Conservation (phyloP, 1,140 invertebrate species). For the Pseudobourletiella spinata region DNA sequence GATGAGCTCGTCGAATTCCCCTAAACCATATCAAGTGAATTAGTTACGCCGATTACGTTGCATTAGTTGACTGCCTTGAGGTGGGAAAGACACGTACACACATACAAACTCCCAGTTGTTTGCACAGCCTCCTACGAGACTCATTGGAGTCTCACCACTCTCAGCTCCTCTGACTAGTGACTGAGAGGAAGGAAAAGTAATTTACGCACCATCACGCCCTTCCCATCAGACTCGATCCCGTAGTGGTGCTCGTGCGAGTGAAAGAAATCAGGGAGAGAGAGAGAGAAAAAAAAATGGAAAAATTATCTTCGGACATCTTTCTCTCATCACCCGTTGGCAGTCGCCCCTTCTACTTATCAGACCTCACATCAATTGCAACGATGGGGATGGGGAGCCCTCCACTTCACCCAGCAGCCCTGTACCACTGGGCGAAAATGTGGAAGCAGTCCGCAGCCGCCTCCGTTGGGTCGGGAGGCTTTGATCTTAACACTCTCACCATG, state of each 20-base stretch:
- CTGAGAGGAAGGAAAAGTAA: no score
- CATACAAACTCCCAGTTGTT: no score
- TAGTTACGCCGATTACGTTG: no score
- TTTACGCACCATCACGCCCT: no score
- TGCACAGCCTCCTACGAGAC: no score
- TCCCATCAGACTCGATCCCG: background rate
- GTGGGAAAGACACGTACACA: no score
- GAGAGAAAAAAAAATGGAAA: constrained; percentile 17
- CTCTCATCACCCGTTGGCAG: background rate
- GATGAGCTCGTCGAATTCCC: no score
- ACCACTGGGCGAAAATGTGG: constrained; percentile 33
- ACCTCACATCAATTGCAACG: constrained; percentile 14
- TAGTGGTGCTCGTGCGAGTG: background rate
- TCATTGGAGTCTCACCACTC: no score
- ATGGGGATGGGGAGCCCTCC: constrained; percentile 3
- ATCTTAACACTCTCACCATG: background rate
- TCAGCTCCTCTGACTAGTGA: no score
- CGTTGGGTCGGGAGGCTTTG: background rate
- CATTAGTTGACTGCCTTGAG: no score
- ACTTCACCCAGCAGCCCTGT: constrained; percentile 22
- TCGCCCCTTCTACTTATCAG: constrained; percentile 21
- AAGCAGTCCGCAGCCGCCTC: background rate
- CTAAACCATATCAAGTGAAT: no score
- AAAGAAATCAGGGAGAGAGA: background rate
- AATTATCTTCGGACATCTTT: constrained; percentile 22